These are phyloP conservation scores for Chaetura pelagica DNA, from an alignment of 2,113 vertebrate genomes.

Conservation along the genomic window DNA sequence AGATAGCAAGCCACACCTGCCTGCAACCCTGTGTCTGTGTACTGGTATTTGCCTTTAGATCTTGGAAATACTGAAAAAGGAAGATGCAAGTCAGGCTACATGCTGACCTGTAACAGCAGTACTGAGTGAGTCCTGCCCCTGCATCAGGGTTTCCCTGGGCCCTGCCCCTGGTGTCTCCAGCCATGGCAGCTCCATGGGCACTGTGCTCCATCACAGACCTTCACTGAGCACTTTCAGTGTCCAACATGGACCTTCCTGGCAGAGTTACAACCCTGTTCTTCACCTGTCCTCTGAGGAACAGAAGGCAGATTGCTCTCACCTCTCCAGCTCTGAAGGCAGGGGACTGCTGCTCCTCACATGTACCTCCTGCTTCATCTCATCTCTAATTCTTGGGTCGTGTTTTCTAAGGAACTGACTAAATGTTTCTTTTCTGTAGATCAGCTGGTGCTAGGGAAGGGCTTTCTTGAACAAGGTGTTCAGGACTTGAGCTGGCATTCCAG, in stretches of 20 bases:
- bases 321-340: rapidly evolving
- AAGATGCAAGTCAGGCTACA: neutral
- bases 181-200: neutral
- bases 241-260: neutral
- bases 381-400: no score
- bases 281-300: neutral
- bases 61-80: neutral
- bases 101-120: neutral
- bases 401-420: neutral
- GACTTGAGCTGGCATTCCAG: neutral
- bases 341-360: neutral
- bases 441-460: neutral
- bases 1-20: rapidly evolving
- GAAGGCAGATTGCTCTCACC: neutral
- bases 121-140: neutral
- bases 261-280: neutral
- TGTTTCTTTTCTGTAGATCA: neutral
- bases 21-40: neutral
- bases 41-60: neutral
- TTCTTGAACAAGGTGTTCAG: rapidly evolving
- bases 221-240: neutral
- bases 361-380: no score
- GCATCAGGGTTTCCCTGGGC: neutral
- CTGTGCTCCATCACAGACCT: rapidly evolving
- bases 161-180: rapidly evolving